phyloP scores from a whole-genome alignment of 2,888 invertebrate species.

The Hydriomena furcata region DNA sequence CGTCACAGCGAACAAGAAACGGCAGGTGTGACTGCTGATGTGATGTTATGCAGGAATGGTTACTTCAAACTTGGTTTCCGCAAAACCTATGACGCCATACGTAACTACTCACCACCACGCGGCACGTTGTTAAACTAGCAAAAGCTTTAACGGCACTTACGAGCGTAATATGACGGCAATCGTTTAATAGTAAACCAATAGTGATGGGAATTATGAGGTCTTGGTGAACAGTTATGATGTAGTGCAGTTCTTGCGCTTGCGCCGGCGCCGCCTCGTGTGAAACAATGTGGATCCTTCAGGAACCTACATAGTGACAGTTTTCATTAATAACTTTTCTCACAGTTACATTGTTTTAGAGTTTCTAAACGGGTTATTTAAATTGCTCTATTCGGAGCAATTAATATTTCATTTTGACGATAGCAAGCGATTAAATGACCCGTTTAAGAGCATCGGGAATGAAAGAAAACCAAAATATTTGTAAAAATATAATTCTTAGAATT shows the following conservation, averaged over 20 bases:
- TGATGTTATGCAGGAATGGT: conserved; percentile 9
- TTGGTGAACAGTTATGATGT: conserved; percentile 12
- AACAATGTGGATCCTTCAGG: conserved; percentile 7
- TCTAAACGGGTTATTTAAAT: too few species aligned
- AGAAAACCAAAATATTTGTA: too few species aligned
- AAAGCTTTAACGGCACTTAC: too few species aligned
- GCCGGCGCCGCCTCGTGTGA: conserved; percentile 21
- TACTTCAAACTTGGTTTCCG: background rate
- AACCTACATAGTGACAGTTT: background rate
- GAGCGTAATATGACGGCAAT: background rate
- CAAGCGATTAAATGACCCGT: too few species aligned
- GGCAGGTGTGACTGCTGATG: background rate
- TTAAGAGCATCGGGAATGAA: too few species aligned
- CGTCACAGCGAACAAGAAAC: background rate
- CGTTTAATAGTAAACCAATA: background rate
- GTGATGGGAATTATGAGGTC: conserved; percentile 1
- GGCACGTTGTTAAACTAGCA: too few species aligned
- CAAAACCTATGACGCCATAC: background rate
- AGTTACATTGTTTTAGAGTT: too few species aligned
- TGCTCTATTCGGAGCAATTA: too few species aligned
- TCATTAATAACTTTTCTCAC: background rate
- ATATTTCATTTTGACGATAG: too few species aligned
- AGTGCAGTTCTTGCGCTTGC: conserved; percentile 9
- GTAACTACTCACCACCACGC: background rate
- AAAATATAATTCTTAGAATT: too few species aligned